Base-by-base conservation (phyloP, 2,113 vertebrate genomes). In the Rhipidura dahli region DNA sequence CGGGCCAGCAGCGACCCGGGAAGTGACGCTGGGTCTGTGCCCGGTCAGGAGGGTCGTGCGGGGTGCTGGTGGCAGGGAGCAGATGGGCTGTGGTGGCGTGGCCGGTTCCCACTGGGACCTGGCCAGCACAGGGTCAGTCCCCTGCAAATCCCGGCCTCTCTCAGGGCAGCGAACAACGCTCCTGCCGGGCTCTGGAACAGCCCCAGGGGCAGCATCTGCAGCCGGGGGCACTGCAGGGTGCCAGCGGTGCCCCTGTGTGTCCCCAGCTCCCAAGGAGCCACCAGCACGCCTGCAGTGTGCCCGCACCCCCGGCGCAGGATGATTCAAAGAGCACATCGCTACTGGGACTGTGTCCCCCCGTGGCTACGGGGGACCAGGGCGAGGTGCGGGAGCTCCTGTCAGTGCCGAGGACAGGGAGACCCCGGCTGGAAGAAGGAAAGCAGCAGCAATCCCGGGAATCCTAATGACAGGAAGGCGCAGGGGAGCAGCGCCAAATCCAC, bases 361-460 rank as follows among this genome's bases (percentile, higher is more conserved):
- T 0, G 45, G 65, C 44, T 15, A 17, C 15, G 11, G 57, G 51
- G 23, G 9, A 54, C 7, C n/a, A 9, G 16, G 57, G 44, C 1
- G 42, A 42, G 80, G 61, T 2, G 80, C 2, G 31, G 73, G 89
- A 87, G 89, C 69, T 57, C 8, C 79, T 7, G 28, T 3, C 60
- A 15, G n/a, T 2, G 76, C 5, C 5, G 23, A 12, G 47, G 24
- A 59, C 24, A 7, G 61, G 91, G 66, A 83, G 83, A 89, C 35
- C 83, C 89, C 30, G 4, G 72, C 57, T 54, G 91, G 73, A 45
- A 22, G 54, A 63, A 83, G 72, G 2, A 16, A 76, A 79, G 86
- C 87, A 63, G 87, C 71, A 84, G 93, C 73, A 37, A n/a, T 57
- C 18, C 42, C 28, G 92, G 96, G 93, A 94, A 96, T 93, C 77